These are phyloP conservation scores for Drosophila kepulauana DNA, from an alignment of 1,140 invertebrate genomes.

Conservation along the genomic window DNA sequence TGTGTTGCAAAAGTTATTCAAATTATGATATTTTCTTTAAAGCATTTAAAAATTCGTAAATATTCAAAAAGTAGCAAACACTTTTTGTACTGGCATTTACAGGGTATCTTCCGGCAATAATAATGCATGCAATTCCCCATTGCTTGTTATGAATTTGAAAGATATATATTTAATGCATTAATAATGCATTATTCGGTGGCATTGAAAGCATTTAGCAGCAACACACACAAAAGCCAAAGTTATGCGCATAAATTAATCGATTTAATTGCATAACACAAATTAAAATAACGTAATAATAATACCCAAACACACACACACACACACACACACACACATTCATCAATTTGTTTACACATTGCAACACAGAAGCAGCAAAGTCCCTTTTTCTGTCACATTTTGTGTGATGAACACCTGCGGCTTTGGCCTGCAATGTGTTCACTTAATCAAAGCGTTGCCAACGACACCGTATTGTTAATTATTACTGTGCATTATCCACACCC, in stretches of 20 bases:
- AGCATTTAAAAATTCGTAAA: no score
- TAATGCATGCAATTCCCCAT: neutral
- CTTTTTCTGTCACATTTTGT: conserved; percentile 3
- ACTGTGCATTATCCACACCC: neutral
- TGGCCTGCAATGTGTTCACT: conserved; percentile 12
- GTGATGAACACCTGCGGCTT: conserved; percentile 23
- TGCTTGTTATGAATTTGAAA: conserved; percentile 1
- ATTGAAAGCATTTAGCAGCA: conserved; percentile 47
- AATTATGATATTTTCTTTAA: no score
- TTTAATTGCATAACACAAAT: conserved; percentile 60
- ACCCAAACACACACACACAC: neutral
- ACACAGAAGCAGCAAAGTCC: neutral
- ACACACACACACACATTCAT: neutral
- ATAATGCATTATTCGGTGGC: conserved; percentile 59
- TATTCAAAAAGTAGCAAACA: no score
- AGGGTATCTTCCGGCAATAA: neutral
- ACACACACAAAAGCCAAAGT: conserved; percentile 51
- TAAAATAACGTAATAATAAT: conserved; percentile 45
- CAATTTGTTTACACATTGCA: neutral
- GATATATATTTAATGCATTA: conserved; percentile 55
- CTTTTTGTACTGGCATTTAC: neutral
- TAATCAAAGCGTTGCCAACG: conserved; percentile 24
- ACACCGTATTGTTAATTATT: conserved; percentile 34
- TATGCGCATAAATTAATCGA: conserved; percentile 73
- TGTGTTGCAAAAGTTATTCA: no score